Base-by-base conservation (phyloP, 2,113 vertebrate species). In the Paratilapia polleni region DNA sequence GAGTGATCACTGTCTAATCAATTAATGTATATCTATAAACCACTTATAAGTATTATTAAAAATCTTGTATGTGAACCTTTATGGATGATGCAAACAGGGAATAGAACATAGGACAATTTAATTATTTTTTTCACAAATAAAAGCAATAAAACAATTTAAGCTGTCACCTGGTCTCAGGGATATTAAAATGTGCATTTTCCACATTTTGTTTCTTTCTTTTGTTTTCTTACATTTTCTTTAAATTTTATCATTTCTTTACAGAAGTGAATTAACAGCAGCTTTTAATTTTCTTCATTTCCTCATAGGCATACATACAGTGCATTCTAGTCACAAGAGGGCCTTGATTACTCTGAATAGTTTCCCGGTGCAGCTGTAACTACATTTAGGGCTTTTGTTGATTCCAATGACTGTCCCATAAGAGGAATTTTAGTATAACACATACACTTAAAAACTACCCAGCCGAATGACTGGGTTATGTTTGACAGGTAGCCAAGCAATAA, bases 401-500 rank as follows among this genome's bases (percentile, higher is more conserved):
- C 68, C 68, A 54, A n/a, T 73, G 68, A 73, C 68, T 31, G 43
- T 73, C 68, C 47, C 66, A 31, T 73, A 52, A 73, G 26, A 52
- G 52, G 68, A 73, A 47, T 31, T 17, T 31, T n/a, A 73, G 26
- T 52, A 17, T 34, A 73, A 54, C 47, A 73, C 43, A 5, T 54
- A 73, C 24, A 73, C 31, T 73, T 73, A 73, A 52, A 20, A 73
- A 73, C 68, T n/a, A 73, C 26, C 47, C 47, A 73, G 68, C 26
- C 28, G 19, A 73, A 73, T 73, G 47, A 54, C 19, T 73, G 17
- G 24, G 3, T 31, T 73, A 31, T 73, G 24, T 73, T 73, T 73
- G 68, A 73, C 68, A 73, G 68, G 66, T 73, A 73, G 68, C 26
- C 47, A 73, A 52, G 47, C 17, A 73, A 73, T 31, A 73, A 73